These are phyloP conservation scores for Papilio polyxenes DNA, from an alignment of 1,140 invertebrate genomes.

Conservation along the genomic window DNA sequence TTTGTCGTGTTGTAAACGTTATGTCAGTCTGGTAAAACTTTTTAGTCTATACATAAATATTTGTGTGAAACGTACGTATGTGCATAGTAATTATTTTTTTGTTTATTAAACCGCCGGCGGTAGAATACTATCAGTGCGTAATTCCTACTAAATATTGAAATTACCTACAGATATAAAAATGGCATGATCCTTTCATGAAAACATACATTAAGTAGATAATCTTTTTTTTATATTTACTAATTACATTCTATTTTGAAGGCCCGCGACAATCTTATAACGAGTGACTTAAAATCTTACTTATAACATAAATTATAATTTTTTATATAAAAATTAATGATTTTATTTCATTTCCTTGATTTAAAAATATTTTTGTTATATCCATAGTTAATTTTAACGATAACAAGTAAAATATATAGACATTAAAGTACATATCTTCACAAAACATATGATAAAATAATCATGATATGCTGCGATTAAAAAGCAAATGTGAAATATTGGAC, in stretches of 20 bases:
- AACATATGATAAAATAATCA: not conserved
- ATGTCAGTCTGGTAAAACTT: not conserved
- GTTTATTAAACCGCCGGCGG: not conserved
- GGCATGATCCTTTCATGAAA: not conserved
- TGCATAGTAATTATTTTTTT: not conserved
- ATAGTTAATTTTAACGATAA: not conserved
- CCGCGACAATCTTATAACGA: constrained; percentile 1
- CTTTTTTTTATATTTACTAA: not conserved
- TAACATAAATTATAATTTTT: not conserved
- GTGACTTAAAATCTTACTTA: not conserved
- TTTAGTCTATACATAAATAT: not conserved
- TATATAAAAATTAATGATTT: not conserved
- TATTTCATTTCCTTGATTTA: not conserved
- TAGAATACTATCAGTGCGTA: not conserved
- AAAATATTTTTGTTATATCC: not conserved
- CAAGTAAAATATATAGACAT: not conserved
- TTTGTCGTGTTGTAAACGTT: not conserved
- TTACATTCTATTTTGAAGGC: not conserved
- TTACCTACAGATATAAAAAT: constrained; percentile 19
- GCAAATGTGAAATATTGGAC: not conserved
- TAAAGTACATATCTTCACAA: not conserved
- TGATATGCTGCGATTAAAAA: not conserved
- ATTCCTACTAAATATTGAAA: constrained; percentile 16
- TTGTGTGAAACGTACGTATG: constrained; percentile 2
- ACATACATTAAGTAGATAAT: not conserved